A percentile compares a stretch with the other conserved stretches of the same genome.
phyloP scores from a whole-genome alignment of 1,140 invertebrate species.

The Oncopeltus fasciatus region DNA sequence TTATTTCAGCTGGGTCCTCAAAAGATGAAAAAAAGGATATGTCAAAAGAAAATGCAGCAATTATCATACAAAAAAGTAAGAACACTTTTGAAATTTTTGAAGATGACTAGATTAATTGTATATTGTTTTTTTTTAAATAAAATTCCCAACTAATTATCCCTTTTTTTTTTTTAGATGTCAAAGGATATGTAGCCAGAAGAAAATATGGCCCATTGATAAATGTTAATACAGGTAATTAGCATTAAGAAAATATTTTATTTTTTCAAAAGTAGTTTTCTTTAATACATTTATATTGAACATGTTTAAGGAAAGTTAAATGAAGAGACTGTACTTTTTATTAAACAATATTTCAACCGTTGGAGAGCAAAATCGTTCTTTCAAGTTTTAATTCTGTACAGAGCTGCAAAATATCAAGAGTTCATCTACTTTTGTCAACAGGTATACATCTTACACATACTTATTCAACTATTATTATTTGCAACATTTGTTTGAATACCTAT shows the following conservation, averaged over 20 bases:
- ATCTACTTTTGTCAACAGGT: conserved; percentile 73
- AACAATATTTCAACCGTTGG: conserved; percentile 59
- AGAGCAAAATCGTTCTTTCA: conserved; percentile 64
- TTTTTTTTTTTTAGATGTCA: conserved; percentile 41
- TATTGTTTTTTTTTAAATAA: neutral
- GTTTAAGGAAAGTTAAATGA: conserved; percentile 44
- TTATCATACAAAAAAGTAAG: conserved; percentile 58
- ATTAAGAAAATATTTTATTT: neutral
- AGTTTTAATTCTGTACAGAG: conserved; percentile 63
- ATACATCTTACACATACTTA: too few relatives aligned
- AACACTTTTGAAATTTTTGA: neutral
- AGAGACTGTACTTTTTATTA: conserved; percentile 53
- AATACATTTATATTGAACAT: neutral
- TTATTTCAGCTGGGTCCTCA: neutral
- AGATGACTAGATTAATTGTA: neutral
- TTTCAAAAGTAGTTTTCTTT: neutral
- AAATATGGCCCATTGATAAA: conserved; percentile 44
- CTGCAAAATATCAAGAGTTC: conserved; percentile 59
- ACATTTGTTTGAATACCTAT: too few relatives aligned
- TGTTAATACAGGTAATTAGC: conserved; percentile 29
- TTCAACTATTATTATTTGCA: too few relatives aligned
- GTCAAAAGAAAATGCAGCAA: conserved; percentile 45
- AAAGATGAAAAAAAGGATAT: conserved; percentile 7
- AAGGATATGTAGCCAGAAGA: conserved; percentile 51
- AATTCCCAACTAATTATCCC: conserved; percentile 8